phyloP scores from a whole-genome alignment of 2,888 invertebrate genomes.

The Byasa hedistus region DNA sequence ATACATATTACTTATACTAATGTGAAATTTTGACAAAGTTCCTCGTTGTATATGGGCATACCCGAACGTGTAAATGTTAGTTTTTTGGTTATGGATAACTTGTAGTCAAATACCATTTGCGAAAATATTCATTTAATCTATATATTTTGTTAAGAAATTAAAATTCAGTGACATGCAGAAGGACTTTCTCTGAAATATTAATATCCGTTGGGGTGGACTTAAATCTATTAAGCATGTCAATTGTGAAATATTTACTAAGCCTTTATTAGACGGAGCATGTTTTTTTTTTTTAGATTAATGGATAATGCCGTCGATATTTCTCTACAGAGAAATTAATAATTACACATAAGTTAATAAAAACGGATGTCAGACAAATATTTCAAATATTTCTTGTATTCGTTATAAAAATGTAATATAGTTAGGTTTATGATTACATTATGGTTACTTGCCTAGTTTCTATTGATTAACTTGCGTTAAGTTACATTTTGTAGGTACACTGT shows the following conservation, averaged over 20 bases:
- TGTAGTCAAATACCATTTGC: constrained; percentile 17
- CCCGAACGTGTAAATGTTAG: constrained; percentile 6
- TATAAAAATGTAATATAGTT: constrained; percentile 16
- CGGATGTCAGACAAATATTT: constrained; percentile 17
- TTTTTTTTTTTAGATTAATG: constrained; percentile 13
- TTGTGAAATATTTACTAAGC: neutral
- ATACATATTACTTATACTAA: neutral
- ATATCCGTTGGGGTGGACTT: too few relatives aligned
- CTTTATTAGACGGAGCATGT: constrained; percentile 1
- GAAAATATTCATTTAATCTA: constrained; percentile 9
- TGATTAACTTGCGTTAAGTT: constrained; percentile 38
- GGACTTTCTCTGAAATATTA: too few relatives aligned
- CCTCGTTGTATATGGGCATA: constrained; percentile 19
- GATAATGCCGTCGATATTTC: constrained; percentile 14
- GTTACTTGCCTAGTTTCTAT: constrained; percentile 37
- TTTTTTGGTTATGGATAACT: constrained; percentile 26
- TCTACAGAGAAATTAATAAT: constrained; percentile 9
- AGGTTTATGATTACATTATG: constrained; percentile 8
- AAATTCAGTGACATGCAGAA: too few relatives aligned
- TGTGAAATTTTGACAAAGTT: constrained; percentile 28
- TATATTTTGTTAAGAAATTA: neutral
- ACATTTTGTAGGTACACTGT: constrained; percentile 38
- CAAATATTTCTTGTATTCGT: constrained; percentile 17
- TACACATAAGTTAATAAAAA: constrained; percentile 7
- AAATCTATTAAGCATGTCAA: neutral